phyloP scores from a whole-genome alignment of 2,888 invertebrate genomes.

The Malthinus seriepunctatus region DNA sequence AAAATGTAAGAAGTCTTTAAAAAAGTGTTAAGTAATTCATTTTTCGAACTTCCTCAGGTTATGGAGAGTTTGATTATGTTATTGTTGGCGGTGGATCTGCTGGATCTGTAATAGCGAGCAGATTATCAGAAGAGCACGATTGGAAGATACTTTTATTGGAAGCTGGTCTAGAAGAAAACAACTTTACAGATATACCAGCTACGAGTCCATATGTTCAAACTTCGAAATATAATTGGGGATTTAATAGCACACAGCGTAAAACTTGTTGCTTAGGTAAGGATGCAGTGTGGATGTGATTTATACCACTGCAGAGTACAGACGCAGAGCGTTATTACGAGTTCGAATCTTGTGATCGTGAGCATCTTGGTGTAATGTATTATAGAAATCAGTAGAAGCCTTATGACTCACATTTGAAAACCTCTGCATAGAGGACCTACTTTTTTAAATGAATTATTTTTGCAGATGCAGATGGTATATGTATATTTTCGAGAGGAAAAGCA shows the following conservation, averaged over 20 bases:
- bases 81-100: constrained; percentile 24
- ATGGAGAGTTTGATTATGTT: constrained; percentile 20
- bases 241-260: constrained; percentile 18
- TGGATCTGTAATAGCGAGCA: constrained; percentile 21
- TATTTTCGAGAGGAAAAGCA: constrained; percentile 62
- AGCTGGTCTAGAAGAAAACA: constrained; percentile 24
- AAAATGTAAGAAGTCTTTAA: no score
- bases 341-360: no score
- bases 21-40: no score
- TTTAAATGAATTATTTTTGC: no score
- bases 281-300: no score
- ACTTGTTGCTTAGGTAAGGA: constrained; percentile 24
- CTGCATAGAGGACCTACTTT: no score
- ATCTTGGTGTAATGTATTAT: no score
- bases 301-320: no score
- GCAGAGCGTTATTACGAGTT: no score
- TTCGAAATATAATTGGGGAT: constrained; percentile 26
- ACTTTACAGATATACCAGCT: constrained; percentile 25
- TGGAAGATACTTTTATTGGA: constrained; percentile 25
- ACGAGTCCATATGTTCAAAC: constrained; percentile 10
- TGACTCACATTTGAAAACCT: no score
- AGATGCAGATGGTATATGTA: constrained; percentile 52
- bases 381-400: no score
- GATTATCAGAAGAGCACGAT: constrained; percentile 17
- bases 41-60: no score